Conservation (phyloP, 2,797 vertebrate genomes). For the Rhinella marina region DNA sequence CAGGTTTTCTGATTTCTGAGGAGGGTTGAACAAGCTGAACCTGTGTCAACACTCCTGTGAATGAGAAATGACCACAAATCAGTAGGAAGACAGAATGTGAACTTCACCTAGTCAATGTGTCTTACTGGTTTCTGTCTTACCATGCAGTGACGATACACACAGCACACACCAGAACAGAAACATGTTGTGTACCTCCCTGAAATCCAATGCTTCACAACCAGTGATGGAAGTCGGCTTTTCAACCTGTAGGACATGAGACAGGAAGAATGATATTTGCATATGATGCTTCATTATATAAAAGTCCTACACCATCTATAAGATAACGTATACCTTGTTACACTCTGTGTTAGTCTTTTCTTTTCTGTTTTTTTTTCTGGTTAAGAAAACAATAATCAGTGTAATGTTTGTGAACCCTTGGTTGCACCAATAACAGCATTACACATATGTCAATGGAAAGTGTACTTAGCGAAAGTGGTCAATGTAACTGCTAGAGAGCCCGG, state of each 20-base stretch:
- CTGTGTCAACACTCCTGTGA: conserved; percentile 40
- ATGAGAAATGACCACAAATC: background rate
- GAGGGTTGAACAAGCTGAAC: conserved; percentile 18
- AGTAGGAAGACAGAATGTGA: background rate
- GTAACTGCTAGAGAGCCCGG: too few relatives aligned
- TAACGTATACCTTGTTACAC: too few relatives aligned
- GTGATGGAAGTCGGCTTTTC: background rate
- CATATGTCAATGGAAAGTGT: too few relatives aligned
- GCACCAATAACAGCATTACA: too few relatives aligned
- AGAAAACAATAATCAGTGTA: too few relatives aligned
- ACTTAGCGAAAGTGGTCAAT: too few relatives aligned
- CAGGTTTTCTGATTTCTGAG: conserved; percentile 25
- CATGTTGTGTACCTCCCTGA: background rate
- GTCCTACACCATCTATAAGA: too few relatives aligned
- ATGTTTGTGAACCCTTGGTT: too few relatives aligned
- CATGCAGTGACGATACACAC: background rate
- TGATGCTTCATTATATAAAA: background rate
- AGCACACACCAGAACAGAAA: conserved; percentile 31
- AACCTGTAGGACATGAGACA: background rate
- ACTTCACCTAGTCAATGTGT: background rate
- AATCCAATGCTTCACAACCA: background rate
- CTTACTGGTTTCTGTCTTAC: background rate
- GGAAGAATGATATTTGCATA: background rate
- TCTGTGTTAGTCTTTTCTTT: too few relatives aligned
- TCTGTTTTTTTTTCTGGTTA: too few relatives aligned